Conservation (phyloP, 2,888 invertebrate genomes). For the Tetranychus truncatus region DNA sequence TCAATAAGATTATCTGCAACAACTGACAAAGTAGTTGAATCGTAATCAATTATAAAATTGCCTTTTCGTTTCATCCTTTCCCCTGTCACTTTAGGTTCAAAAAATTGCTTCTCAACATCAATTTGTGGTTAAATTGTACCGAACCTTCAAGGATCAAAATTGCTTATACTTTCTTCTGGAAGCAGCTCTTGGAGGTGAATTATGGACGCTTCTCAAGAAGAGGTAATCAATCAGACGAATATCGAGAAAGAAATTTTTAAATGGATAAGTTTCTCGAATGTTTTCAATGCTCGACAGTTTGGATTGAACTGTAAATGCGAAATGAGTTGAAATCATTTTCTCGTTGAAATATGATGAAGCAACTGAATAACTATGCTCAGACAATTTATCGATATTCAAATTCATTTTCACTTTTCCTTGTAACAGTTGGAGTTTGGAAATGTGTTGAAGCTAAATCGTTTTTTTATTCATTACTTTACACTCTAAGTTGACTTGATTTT, state of each 20-base stretch:
- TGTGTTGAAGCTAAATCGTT: too few relatives aligned
- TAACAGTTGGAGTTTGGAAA: too few relatives aligned
- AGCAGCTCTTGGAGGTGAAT: conserved; percentile 77
- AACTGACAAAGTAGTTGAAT: background rate
- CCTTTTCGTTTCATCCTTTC: background rate
- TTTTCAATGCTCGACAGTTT: too few relatives aligned
- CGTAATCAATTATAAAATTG: background rate
- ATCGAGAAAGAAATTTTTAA: background rate
- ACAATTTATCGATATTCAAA: too few relatives aligned
- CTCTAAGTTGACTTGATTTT: too few relatives aligned
- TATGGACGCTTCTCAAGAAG: conserved; percentile 81
- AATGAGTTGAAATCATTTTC: too few relatives aligned
- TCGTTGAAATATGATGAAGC: too few relatives aligned
- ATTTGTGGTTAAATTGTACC: conserved; percentile 48
- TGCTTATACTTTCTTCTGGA: conserved; percentile 90
- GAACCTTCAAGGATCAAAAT: conserved; percentile 73
- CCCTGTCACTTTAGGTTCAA: conserved; percentile 12
- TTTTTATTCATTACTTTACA: too few relatives aligned
- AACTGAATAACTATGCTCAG: too few relatives aligned
- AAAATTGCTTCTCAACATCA: conserved; percentile 18
- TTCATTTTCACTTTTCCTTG: too few relatives aligned
- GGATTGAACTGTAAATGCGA: too few relatives aligned
- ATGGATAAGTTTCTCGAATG: background rate
- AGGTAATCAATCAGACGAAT: conserved; percentile 34
- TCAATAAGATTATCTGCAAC: background rate